Evolutionary conservation across 2,797 vertebrate species (phyloP).

Genomic region (Syndactyla subalaris): DNA sequence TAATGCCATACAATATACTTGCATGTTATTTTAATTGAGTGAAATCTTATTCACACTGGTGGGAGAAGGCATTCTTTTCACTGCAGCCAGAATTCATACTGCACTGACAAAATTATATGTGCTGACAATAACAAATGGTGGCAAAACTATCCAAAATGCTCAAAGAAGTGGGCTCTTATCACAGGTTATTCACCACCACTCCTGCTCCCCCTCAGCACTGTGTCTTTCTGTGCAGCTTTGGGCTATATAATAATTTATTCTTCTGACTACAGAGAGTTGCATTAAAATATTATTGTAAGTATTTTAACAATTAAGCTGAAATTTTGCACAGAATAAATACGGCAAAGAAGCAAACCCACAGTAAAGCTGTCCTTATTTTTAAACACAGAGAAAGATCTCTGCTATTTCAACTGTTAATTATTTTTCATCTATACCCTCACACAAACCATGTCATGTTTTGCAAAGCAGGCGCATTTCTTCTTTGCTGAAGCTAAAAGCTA

Average conservation of each 20-base stretch:
- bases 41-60: slow-evolving; percentile 64
- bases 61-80: slow-evolving; percentile 60
- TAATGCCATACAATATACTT: slow-evolving; percentile 22
- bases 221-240: slow-evolving; percentile 29
- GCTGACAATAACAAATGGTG: slow-evolving; percentile 63
- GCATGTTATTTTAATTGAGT: slow-evolving; percentile 57
- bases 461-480: not conserved
- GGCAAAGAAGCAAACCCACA: not conserved
- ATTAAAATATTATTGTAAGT: slow-evolving; percentile 64
- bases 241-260: slow-evolving; percentile 37
- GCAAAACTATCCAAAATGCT: slow-evolving; percentile 58
- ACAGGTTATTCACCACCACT: slow-evolving; percentile 55
- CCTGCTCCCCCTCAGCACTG: not conserved
- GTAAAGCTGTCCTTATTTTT: slow-evolving; percentile 41
- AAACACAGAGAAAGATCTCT: slow-evolving; percentile 10
- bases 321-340: slow-evolving; percentile 21
- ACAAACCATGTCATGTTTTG: slow-evolving; percentile 1
- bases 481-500: slow-evolving; percentile 37
- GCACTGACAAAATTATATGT: slow-evolving; percentile 66
- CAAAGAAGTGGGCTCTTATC: slow-evolving; percentile 53
- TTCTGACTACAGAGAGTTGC: slow-evolving; percentile 47
- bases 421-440: not conserved
- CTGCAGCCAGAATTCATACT: slow-evolving; percentile 59
- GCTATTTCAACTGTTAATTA: slow-evolving; percentile 3
- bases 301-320: slow-evolving; percentile 58